Evolutionary conservation across 2,888 invertebrate species (phyloP).

Genomic region (Phengaris alcon): DNA sequence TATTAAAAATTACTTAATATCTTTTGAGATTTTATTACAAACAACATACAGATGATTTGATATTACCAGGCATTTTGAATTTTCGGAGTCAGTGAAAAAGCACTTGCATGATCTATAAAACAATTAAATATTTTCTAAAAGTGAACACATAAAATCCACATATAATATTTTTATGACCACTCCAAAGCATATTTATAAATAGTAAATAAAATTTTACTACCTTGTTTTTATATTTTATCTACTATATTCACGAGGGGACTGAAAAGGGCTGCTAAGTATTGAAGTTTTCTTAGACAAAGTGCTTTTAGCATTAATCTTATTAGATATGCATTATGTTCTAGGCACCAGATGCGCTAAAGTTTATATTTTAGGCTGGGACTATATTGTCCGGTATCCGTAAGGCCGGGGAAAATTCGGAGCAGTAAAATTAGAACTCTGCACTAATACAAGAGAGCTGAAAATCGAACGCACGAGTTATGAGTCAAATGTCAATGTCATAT

Average conservation of each 20-base stretch:
- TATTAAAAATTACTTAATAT: no score
- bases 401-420: no score
- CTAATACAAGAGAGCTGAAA: no score
- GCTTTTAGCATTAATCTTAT: conserved; percentile 1
- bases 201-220: conserved; percentile 5
- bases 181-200: background rate
- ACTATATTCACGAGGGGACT: conserved; percentile 6
- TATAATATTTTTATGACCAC: conserved; percentile 7
- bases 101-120: background rate
- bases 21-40: no score
- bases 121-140: background rate
- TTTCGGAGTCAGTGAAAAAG: background rate
- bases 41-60: no score
- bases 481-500: no score
- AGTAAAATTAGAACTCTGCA: no score
- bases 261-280: conserved; percentile 8
- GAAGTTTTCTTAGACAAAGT: background rate
- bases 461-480: no score
- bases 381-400: no score
- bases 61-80: background rate
- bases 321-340: background rate
- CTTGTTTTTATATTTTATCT: background rate
- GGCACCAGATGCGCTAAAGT: background rate
- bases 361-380: background rate
- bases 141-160: conserved; percentile 3